Evolutionary conservation across 2,113 vertebrate species (phyloP), one percentile per base, ranked within the genome.

Genomic region (Engystomops pustulosus): DNA sequence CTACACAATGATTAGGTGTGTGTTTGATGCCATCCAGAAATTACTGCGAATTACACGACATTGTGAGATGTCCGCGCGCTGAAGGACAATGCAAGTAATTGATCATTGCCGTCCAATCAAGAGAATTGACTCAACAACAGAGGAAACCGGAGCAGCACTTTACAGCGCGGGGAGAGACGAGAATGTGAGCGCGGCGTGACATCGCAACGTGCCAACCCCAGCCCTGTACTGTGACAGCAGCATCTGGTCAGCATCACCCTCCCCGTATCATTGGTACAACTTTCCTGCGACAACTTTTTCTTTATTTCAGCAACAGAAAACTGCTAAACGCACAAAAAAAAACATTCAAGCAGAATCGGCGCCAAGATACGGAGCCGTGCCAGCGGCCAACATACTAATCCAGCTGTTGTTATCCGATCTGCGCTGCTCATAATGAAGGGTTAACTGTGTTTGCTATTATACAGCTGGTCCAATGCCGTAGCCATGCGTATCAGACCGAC

Each of bases 321-420:
- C 7, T 25, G 11, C 11, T 27, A 32, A 49, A 49, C 5, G 9
- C 45, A 76, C 45, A 34, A 34, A 53, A 49, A 53, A 49, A 53
- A 51, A 17, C n/a, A 34, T 53, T 76, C 27, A 51, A n/a, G 45
- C 15, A 32, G 30, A 1, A 11, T 4, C 6, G 27, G 47, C 45
- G 44, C 70, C 71, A 76, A 45, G 72, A 10, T 32, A 32, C 3
- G 25, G 36, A 38, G 68, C 11, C 2, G 6, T 11, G 45, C 74
- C 74, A 36, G 20, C 11, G 30, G 34, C 51, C 51, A 45, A 51
- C 51, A 60, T 60, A 41, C 5, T 58, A 60, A 36, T 38, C 32
- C 75, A 78, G 75, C 75, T 78, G 75, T 20, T 76, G 74, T 58
- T 23, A 78, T 60, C 34, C 41, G 75, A 78, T 53, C 74, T 8